Base-by-base conservation (phyloP, 2,113 vertebrate species). In the Chionis minor region DNA sequence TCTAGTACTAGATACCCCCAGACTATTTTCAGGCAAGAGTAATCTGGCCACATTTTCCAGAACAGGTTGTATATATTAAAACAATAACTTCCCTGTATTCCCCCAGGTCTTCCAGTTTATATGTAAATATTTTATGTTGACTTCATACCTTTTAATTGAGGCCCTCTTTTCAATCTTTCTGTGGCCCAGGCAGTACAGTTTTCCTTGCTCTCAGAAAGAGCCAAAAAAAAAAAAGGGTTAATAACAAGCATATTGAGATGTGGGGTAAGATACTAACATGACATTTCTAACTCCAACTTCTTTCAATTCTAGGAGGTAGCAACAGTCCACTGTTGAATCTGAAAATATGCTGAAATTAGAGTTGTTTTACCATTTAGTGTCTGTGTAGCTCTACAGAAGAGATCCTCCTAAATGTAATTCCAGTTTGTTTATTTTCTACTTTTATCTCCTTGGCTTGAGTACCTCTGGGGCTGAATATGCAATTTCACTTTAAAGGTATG, bases 31-130 rank as follows among this genome's bases (percentile, higher is more conserved):
- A 96, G 88, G 79, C 79, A 89, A 94, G 82, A 94, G 62, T 78
- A 78, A 90, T 78, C 75, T 92, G 80, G 83, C 88, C 52, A 67
- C 61, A 30, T 92, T 91, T 97, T 94, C 88, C 30, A 83, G 28
- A 72, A 38, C 7, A 66, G 17, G 4, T 52, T 45, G 66, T 66
- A 23, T 23, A 72, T 6, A 22, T 66, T 28, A 78, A 65, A 71
- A 18, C 4, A 65, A 5, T 6, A 72, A 56, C 56, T 78, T 84
- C 3, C 21, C 38, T 30, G 8, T 59, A 40, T 66, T 54, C 14
- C 17, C 8, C 4, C 4, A n/a, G 8, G 23, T 55, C 40, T 62
- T 69, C 17, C 20, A 44, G 80, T 33, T 71, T 35, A 33, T n/a
- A n/a, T 10, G 8, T 9, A 47, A 47, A 26, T 42, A 32, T 69